These are phyloP conservation scores for Adela reaumurella DNA, from an alignment of 2,888 invertebrate species.

Conservation along the genomic window DNA sequence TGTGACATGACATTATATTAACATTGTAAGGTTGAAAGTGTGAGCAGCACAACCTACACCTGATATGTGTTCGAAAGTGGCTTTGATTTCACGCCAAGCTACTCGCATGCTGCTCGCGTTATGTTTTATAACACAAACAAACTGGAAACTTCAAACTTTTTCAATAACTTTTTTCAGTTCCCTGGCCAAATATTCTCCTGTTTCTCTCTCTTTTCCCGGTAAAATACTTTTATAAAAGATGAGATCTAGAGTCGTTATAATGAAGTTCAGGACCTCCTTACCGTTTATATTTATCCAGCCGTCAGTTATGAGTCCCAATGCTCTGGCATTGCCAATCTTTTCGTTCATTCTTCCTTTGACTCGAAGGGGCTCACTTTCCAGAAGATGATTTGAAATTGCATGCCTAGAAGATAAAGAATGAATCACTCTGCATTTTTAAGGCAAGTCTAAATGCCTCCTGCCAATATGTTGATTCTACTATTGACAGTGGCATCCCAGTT, in stretches of 20 bases:
- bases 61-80: not conserved
- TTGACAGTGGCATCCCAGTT: no score
- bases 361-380: no score
- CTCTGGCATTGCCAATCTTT: no score
- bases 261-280: not conserved
- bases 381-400: no score
- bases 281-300: no score
- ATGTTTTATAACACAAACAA: slow-evolving; percentile 1
- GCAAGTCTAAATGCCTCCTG: no score
- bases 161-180: not conserved
- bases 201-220: not conserved
- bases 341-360: no score
- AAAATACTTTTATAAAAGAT: slow-evolving; percentile 1
- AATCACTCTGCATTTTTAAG: no score
- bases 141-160: not conserved
- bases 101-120: slow-evolving; percentile 2
- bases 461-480: no score
- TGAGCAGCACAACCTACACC: slow-evolving; percentile 2
- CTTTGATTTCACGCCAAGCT: not conserved
- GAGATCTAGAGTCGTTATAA: not conserved
- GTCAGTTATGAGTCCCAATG: no score
- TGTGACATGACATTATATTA: no score
- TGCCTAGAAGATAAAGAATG: no score
- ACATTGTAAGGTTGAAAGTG: not conserved
- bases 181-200: not conserved